These are phyloP conservation scores for Ceratosolen solmsi DNA, from an alignment of 1,140 invertebrate genomes.

Conservation along the genomic window DNA sequence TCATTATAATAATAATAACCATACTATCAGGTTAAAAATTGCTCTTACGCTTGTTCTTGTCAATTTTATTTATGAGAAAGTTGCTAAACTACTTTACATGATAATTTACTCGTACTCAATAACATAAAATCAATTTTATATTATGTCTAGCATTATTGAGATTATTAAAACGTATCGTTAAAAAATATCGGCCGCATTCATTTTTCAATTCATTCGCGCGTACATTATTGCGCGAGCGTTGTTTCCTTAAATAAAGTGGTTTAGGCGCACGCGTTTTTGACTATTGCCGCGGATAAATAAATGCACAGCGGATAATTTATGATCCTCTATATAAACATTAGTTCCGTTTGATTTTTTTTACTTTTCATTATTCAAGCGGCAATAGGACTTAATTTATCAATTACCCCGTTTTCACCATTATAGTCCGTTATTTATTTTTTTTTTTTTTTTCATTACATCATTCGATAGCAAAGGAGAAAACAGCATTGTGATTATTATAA, in stretches of 20 bases:
- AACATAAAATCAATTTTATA: no score
- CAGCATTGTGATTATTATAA: not conserved
- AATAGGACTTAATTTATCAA: slow-evolving; percentile 3
- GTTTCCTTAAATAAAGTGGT: not conserved
- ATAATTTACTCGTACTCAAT: no score
- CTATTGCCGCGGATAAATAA: not conserved
- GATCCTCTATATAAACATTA: not conserved
- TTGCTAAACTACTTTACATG: no score
- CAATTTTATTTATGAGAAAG: no score
- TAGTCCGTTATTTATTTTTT: not conserved
- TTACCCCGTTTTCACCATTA: not conserved
- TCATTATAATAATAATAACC: no score
- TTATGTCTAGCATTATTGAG: no score
- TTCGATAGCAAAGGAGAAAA: not conserved
- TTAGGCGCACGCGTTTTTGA: not conserved
- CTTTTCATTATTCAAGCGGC: not conserved
- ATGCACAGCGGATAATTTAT: not conserved
- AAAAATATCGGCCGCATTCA: no score
- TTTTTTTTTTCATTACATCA: not conserved
- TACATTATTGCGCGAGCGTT: not conserved
- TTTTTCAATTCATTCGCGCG: not conserved
- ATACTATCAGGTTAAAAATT: no score
- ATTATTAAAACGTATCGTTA: no score
- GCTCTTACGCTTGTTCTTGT: no score
- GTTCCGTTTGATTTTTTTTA: slow-evolving; percentile 13